Evolutionary conservation across 2,113 vertebrate species (phyloP), one percentile per base, ranked within the genome.

Genomic region (Spea bombifrons): DNA sequence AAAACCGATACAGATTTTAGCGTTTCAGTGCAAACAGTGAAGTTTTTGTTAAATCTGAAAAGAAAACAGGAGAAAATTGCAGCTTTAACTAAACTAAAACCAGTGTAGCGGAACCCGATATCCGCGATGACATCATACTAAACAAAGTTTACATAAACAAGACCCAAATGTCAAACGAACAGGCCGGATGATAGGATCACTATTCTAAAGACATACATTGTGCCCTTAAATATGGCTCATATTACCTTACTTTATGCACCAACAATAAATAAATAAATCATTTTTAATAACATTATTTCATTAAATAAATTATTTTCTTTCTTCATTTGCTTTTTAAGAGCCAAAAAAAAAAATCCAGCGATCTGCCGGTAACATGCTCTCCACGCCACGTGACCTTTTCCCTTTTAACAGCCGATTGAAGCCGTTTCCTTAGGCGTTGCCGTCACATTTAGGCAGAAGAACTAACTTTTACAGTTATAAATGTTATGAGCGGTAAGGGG

Each of bases 141-240:
- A 44, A 47, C n/a, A 49, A 46, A 46, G 49, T 57, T 57, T 79
- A 72, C 30, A 44, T 66, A 79, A 79, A 79, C 76, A 79, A 70
- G 69, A 73, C 59, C 49, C 15, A 52, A 50, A 70, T 16, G 47
- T n/a, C 67, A 66, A 73, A 73, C 15, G 61, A 79, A 57, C n/a
- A 61, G 59, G 17, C 46, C 66, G 69, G 73, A 55, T 71, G 59
- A 73, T 30, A 30, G 49, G 57, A 43, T 66, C 69, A 72, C 72
- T 72, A 78, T 45, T 78, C 30, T 15, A 65, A 50, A 13, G 12
- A 66, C 49, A 72, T 13, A 30, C 30, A 30, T 30, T 30, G 30
- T 30, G 30, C 30, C 30, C 30, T 30, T 30, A 30, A 30, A 30
- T 30, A 30, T 30, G 30, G 30, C 30, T 30, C 30, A 30, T 2